Percentiles rank a stretch among this genome's conserved stretches.
Conservation (phyloP, 2,797 vertebrate species). For the Gobionotothen gibberifrons region DNA sequence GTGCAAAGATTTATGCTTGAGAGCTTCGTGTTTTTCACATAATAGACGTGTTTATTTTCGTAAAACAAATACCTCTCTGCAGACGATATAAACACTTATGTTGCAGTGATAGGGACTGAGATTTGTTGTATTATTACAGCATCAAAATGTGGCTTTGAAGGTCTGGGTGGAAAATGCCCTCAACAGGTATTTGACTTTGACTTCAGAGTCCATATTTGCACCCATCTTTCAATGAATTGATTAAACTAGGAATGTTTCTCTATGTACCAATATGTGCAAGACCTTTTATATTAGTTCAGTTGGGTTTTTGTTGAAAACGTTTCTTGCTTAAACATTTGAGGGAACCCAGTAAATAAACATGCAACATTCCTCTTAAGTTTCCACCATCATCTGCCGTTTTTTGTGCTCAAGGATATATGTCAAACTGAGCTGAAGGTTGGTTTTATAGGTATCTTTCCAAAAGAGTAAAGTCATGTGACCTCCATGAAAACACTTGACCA, state of each 20-base stretch:
- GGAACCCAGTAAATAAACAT: neutral
- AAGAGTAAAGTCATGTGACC: neutral
- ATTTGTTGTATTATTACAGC: neutral
- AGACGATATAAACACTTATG: neutral
- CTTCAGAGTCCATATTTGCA: neutral
- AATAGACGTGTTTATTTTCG: neutral
- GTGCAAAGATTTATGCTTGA: neutral
- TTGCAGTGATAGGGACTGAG: neutral
- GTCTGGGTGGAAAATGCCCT: neutral
- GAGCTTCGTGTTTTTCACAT: neutral
- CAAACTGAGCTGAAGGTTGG: neutral
- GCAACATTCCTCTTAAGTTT: neutral
- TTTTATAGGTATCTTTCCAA: neutral
- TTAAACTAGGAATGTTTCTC: no score
- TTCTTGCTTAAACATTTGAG: no score
- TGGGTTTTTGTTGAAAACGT: neutral
- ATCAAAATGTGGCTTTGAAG: neutral
- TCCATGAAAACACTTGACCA: no score
- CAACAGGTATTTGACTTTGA: neutral
- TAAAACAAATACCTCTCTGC: neutral
- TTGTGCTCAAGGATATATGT: neutral
- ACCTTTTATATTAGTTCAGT: no score
- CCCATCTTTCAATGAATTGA: neutral
- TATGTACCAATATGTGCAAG: neutral
- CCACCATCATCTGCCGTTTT: neutral